These are phyloP conservation scores for Microplitis deprimator DNA, from an alignment of 2,888 invertebrate species.

Conservation along the genomic window DNA sequence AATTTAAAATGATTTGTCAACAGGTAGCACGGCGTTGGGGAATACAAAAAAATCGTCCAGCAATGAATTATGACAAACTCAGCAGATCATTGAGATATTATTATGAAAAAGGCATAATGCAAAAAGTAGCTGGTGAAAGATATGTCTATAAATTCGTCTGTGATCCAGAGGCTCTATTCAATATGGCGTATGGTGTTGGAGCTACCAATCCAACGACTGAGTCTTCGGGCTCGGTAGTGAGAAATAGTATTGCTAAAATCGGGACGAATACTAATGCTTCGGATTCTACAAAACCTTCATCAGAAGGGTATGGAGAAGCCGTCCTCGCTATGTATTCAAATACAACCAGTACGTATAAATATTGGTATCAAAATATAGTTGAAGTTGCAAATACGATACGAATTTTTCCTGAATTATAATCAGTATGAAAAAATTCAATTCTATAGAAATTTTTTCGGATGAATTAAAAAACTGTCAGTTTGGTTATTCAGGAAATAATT, in stretches of 20 bases:
- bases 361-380: background rate
- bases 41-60: slow-evolving; percentile 95
- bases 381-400: slow-evolving; percentile 47
- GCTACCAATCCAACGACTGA: slow-evolving; percentile 58
- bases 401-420: too few relatives aligned
- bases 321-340: slow-evolving; percentile 67
- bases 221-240: slow-evolving; percentile 54
- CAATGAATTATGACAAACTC: slow-evolving; percentile 98
- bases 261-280: slow-evolving; percentile 52
- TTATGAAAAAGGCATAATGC: slow-evolving; percentile 99
- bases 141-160: slow-evolving; percentile 98
- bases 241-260: slow-evolving; percentile 57
- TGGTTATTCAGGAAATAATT: too few relatives aligned
- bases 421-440: too few relatives aligned
- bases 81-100: slow-evolving; percentile 95
- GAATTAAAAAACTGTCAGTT: too few relatives aligned
- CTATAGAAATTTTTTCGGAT: too few relatives aligned
- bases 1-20: slow-evolving; percentile 40
- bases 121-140: slow-evolving; percentile 95
- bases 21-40: slow-evolving; percentile 97
- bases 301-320: slow-evolving; percentile 62
- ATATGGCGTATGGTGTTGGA: slow-evolving; percentile 80
- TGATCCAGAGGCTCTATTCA: slow-evolving; percentile 92
- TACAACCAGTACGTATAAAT: slow-evolving; percentile 44
- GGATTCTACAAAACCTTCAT: slow-evolving; percentile 56